phyloP scores from a whole-genome alignment of 2,113 vertebrate species.

The Dinomys branickii region DNA sequence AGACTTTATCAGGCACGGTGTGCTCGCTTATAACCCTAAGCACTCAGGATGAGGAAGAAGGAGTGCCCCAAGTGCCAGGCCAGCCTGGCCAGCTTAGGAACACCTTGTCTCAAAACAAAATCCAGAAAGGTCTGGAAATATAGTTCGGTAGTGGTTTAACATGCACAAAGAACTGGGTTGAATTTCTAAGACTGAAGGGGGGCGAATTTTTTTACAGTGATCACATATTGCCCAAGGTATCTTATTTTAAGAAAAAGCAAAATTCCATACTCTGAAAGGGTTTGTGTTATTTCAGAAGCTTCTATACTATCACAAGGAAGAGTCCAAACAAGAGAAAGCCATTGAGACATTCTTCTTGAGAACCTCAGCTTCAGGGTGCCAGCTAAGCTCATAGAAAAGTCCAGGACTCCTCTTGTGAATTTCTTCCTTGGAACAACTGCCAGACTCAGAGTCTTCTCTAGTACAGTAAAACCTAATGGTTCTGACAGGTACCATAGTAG shows the following conservation, averaged over 20 bases:
- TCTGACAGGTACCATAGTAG: not conserved
- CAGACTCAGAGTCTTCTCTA: not conserved
- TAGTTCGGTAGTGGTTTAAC: not conserved
- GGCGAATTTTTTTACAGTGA: not conserved
- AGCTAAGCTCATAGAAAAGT: not conserved
- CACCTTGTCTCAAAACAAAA: not conserved
- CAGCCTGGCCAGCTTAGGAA: not conserved
- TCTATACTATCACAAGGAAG: not conserved
- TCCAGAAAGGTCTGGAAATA: not conserved
- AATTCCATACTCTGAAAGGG: slow-evolving; percentile 17
- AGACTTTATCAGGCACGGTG: not conserved
- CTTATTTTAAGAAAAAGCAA: slow-evolving; percentile 7
- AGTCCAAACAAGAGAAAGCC: not conserved
- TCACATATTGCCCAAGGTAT: not conserved
- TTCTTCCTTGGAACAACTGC: not conserved
- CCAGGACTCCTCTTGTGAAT: not conserved
- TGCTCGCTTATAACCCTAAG: not conserved
- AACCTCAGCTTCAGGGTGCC: not conserved
- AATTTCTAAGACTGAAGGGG: not conserved
- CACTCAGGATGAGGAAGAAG: not conserved
- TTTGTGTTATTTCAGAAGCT: not conserved
- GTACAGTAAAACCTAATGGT: not conserved
- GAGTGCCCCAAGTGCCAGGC: not conserved
- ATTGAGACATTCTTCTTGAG: not conserved
- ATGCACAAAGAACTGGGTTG: not conserved